A percentile compares a stretch with the other conserved stretches of the same genome.
phyloP scores from a whole-genome alignment of 2,888 invertebrate species.

The Thymelicus lineola region DNA sequence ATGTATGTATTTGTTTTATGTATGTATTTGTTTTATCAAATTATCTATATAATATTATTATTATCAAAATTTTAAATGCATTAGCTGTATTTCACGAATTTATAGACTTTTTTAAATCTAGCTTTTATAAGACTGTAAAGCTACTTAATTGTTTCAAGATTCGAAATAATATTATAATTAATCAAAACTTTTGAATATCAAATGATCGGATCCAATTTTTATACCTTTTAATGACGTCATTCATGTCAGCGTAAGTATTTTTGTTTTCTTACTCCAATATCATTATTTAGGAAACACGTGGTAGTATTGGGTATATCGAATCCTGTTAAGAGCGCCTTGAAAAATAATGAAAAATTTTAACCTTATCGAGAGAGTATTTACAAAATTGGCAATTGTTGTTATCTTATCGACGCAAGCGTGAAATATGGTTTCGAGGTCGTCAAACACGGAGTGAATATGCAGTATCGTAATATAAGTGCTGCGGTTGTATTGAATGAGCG shows the following conservation, averaged over 20 bases:
- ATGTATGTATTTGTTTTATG: too few relatives aligned
- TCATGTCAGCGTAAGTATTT: background rate
- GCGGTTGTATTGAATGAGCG: too few relatives aligned
- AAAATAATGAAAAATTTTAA: background rate
- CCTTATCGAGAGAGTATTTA: background rate
- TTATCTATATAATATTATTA: too few relatives aligned
- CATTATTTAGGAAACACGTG: background rate
- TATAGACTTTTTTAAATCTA: too few relatives aligned
- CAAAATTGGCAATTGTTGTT: background rate
- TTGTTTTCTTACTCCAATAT: background rate
- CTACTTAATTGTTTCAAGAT: background rate
- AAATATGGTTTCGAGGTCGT: constrained; percentile 1
- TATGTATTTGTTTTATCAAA: too few relatives aligned
- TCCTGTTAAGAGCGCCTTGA: background rate
- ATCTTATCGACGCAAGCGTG: background rate
- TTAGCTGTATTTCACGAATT: too few relatives aligned
- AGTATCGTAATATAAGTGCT: background rate
- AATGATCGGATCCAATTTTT: background rate
- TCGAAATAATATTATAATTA: constrained; percentile 5
- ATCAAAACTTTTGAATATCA: background rate
- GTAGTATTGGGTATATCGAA: background rate
- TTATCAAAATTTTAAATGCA: too few relatives aligned
- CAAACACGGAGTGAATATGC: background rate
- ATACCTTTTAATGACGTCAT: background rate
- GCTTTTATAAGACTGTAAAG: background rate